Evolutionary conservation across 2,797 vertebrate genomes (phyloP), one percentile per base, ranked within the genome.

Genomic region (Apogon talboti): DNA sequence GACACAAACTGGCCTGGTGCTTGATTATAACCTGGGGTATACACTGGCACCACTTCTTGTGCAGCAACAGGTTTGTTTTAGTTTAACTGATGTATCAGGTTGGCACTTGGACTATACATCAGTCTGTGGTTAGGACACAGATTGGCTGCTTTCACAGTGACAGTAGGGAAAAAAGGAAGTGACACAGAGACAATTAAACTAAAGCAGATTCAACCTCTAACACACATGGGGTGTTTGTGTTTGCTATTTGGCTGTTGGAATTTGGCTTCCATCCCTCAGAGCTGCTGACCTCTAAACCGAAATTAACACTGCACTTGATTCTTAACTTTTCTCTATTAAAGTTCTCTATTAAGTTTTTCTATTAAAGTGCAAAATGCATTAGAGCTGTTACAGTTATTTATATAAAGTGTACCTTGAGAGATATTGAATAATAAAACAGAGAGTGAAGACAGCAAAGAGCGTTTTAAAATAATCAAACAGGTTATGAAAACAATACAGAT

Each of bases 141-240:
- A 15, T 47, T n/a, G 2, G n/a, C 11, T 7, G 35, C 1, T 12
- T 9, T 21, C 1, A 52, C 30, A 7, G 14, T n/a, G 13, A 37
- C 4, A 21, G 8, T 2, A n/a, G 0, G 6, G 9, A 10, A 10
- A 35, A 35, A 35, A 35, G 33, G 9, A 35, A 10, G 4, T n/a
- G n/a, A n/a, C n/a, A n/a, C n/a, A n/a, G 33, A 35, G 33, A 10
- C 33, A 35, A 35, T 10, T 35, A 35, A 35, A 35, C 7, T 35
- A 13, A 38, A 24, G 16, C 19, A 30, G n/a, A 4, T 15, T 30
- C 7, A 15, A n/a, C 12, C n/a, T 59, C 18, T 13, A 30, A 16
- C 50, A 50, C 84, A 78, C 68, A 85, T 79, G 71, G 9, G 18
- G 46, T 71, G 54, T 42, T 56, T 75, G 18, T 73, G 71, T 13